Base-by-base conservation (phyloP, 2,113 vertebrate genomes). In the Cottus gobio region DNA sequence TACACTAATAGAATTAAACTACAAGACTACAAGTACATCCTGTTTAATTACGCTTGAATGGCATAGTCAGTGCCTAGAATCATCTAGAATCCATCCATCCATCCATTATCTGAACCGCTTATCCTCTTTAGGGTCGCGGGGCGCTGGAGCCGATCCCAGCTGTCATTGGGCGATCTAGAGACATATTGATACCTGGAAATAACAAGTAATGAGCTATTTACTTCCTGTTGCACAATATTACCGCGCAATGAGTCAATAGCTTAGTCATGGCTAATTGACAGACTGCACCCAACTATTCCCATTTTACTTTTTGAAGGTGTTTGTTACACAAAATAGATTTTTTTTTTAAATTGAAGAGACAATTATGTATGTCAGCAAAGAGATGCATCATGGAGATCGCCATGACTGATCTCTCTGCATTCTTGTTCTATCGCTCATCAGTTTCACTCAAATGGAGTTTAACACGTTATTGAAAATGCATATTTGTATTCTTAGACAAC, bases 381-480 rank as follows among this genome's bases (percentile, higher is more conserved):
- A 39, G 11, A 56, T 8, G 30, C 6, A 5, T 50, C 12, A 1
- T 7, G 12, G 24, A 11, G 2, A 28, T 75, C 28, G n/a, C n/a
- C n/a, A n/a, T n/a, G n/a, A 54, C 8, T 7, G 1, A 37, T 28
- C 2, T 52, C 30, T 67, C 31, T 1, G 5, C 54, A 39, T 52
- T 37, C n/a, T 22, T 36, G 10, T 44, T 61, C 18, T 34, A 6
- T 46, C 20, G 63, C 10, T 48, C 20, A 68, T 50, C 20, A 54
- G 37, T 79, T 75, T 79, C 52, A 60, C 24, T 42, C 13, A 10
- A 12, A 63, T 44, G 28, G 63, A 8, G 56, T 52, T 30, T 1
- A 60, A 60, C 61, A 31, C 28, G 74, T 50, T 66, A 24, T 4
- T 1, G 0, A 68, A 16, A 42, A 34, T 22, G 16, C 7, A 44